phyloP scores from a whole-genome alignment of 2,888 invertebrate genomes.

The Erpobdella octoculata region DNA sequence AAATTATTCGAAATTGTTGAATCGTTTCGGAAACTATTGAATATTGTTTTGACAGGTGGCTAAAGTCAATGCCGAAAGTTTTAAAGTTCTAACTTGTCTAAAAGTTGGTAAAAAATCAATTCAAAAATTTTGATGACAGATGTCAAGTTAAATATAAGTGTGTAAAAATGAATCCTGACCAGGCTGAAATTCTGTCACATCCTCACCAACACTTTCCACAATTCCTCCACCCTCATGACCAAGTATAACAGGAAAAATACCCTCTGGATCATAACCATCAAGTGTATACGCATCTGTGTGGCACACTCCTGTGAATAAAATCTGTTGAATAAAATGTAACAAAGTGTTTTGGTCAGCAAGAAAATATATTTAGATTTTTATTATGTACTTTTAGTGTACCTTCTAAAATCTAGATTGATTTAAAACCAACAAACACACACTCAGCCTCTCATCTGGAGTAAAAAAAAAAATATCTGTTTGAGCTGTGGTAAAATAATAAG shows the following conservation, averaged over 20 bases:
- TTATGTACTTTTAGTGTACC: too few species aligned
- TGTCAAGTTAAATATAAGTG: background rate
- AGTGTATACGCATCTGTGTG: conserved; percentile 56
- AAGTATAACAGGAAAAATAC: conserved; percentile 67
- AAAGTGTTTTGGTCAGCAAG: background rate
- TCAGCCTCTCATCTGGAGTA: background rate
- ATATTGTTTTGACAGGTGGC: too few species aligned
- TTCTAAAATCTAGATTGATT: background rate
- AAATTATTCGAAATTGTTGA: too few species aligned
- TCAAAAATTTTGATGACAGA: too few species aligned
- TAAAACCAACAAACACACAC: background rate
- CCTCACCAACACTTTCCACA: conserved; percentile 91
- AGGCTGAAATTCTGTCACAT: conserved; percentile 66
- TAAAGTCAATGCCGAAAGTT: too few species aligned
- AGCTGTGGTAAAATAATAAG: too few species aligned
- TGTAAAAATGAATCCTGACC: conserved; percentile 59
- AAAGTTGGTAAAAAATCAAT: background rate
- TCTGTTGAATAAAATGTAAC: conserved; percentile 40
- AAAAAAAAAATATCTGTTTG: too few species aligned
- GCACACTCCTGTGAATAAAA: conserved; percentile 58
- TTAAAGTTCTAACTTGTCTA: background rate
- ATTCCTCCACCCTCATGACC: conserved; percentile 91
- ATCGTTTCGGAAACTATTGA: too few species aligned
- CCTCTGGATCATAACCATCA: conserved; percentile 51
- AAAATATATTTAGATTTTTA: too few species aligned